Base-by-base conservation (phyloP, 2,797 vertebrate genomes). In the Cirrhinus molitorella region DNA sequence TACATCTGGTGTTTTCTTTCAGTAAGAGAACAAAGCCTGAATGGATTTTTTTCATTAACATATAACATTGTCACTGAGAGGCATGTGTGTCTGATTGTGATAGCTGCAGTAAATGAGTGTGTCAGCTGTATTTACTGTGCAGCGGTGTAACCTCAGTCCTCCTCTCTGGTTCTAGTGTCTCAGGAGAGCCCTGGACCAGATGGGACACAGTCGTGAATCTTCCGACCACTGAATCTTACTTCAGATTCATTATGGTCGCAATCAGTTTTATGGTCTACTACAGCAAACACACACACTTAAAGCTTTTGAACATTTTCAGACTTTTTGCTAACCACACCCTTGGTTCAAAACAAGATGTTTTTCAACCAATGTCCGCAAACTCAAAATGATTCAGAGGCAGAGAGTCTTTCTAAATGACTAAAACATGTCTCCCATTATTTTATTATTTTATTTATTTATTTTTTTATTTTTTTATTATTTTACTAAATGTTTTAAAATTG, bases 51-150 rank as follows among this genome's bases (percentile, higher is more conserved):
- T 83, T 84, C 31, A 67, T 75, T 74, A 34, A 63, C 47, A 75
- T 53, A 83, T 75, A 67, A 45, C 49, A 57, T 31, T 55, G 59
- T 75, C 72, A 16, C 59, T 75, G 47, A 74, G n/a, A 34, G 17
- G n/a, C 59, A 78, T 82, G 71, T 65, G 31, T 66, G 61, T 55
- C 45, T 83, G 72, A 83, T 83, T 75, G 81, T 31, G 61, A 83
- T 55, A 71, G 34, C 17, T 55, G 61, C 19, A 67, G 81, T 76
- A 83, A 67, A 67, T 45, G 47, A 34, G 49, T 67, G 34, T 76
- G 81, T 76, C 72, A 83, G 81, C 72, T 40, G 49, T 83, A 66
- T 83, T 83, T 83, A 83, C 61, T 17, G 61, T 75, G 47, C 72
- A 83, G 72, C 0, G 72, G 34, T 53, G 72, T 57, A 75, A 75